Evolutionary conservation across 2,113 vertebrate genomes (phyloP).

Genomic region (Saimiri boliviensis): DNA sequence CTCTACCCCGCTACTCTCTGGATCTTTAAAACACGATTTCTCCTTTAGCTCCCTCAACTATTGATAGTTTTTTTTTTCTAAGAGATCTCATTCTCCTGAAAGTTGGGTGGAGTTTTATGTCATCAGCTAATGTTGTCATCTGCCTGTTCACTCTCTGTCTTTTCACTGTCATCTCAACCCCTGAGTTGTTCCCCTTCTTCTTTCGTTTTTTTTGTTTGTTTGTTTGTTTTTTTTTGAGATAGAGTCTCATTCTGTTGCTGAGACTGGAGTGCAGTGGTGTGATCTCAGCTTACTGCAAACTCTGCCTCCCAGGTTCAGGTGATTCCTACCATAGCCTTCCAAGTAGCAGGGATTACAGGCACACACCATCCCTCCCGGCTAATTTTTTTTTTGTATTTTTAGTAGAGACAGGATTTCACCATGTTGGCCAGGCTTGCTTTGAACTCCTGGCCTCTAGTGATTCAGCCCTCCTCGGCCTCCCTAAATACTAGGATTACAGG

Average conservation of each 20-base stretch:
- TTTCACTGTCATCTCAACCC: background rate
- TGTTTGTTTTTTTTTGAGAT: background rate
- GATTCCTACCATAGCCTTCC: background rate
- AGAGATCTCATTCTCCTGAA: background rate
- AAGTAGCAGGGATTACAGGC: background rate
- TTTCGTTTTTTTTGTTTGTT: background rate
- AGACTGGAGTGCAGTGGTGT: too few relatives aligned
- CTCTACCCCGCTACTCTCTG: background rate
- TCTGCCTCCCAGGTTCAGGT: background rate
- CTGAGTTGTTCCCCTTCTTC: background rate
- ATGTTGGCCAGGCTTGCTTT: background rate
- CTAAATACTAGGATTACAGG: background rate
- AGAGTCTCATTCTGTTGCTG: background rate
- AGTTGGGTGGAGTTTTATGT: background rate
- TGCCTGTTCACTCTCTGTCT: background rate
- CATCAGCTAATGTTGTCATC: background rate
- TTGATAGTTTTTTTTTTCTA: background rate
- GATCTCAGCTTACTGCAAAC: too few relatives aligned
- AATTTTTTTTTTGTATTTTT: background rate
- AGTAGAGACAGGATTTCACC: background rate
- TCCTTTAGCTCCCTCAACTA: background rate
- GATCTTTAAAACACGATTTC: background rate
- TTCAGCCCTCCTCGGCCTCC: background rate
- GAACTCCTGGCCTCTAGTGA: background rate
- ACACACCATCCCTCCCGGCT: background rate